These are phyloP conservation scores for Nothobranchius kuhntae DNA, from an alignment of 2,113 vertebrate genomes.

Conservation along the genomic window DNA sequence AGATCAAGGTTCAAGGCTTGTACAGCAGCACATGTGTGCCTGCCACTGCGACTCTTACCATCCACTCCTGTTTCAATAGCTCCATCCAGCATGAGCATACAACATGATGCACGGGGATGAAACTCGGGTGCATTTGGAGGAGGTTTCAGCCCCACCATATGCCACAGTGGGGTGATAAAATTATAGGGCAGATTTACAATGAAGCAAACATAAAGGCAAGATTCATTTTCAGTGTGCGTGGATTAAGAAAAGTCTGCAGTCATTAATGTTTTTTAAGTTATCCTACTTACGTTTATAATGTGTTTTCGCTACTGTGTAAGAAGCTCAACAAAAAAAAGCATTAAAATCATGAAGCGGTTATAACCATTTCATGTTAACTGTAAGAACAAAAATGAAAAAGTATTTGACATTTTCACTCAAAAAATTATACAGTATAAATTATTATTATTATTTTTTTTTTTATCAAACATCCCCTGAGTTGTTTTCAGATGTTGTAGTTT, in stretches of 20 bases:
- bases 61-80: constrained; percentile 33
- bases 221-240: not conserved
- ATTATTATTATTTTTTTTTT: too few species aligned
- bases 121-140: constrained; percentile 50
- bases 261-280: too few species aligned
- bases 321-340: too few species aligned
- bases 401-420: too few species aligned
- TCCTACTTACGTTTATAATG: too few species aligned
- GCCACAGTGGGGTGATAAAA: constrained; percentile 42
- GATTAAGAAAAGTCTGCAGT: too few species aligned
- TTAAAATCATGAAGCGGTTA: not conserved
- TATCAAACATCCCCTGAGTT: too few species aligned
- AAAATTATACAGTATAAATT: too few species aligned
- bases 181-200: constrained; percentile 19
- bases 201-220: constrained; percentile 8
- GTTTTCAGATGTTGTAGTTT: too few species aligned
- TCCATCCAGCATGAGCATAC: constrained; percentile 35
- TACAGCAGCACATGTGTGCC: constrained; percentile 57
- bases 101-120: constrained; percentile 49
- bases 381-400: too few species aligned
- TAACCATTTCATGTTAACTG: too few species aligned
- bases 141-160: constrained; percentile 40
- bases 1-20: constrained; percentile 29
- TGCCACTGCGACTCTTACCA: constrained; percentile 33
- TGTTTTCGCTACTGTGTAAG: too few species aligned